A percentile compares a stretch with the other conserved stretches of the same genome.
phyloP scores from a whole-genome alignment of 2,797 vertebrate species.

The Centropyge bicolor region DNA sequence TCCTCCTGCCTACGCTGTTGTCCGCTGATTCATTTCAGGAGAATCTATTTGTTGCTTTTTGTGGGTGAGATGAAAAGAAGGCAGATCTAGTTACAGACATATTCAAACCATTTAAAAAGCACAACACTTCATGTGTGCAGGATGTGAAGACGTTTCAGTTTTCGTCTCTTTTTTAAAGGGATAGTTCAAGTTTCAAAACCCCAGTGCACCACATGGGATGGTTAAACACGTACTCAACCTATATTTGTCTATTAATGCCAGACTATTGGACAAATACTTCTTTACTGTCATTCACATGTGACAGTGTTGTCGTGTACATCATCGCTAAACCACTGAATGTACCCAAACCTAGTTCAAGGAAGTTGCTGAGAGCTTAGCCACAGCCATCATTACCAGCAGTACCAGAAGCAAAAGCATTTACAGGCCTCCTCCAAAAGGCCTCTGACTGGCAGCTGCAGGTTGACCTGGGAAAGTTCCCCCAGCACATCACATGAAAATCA shows the following conservation, averaged over 20 bases:
- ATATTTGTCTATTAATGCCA: not conserved
- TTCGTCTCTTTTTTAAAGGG: not conserved
- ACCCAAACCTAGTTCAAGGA: not conserved
- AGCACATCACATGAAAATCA: too few relatives aligned
- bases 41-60: conserved; percentile 15
- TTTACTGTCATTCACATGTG: not conserved
- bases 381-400: too few relatives aligned
- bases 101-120: conserved; percentile 6
- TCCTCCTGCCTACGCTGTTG: not conserved
- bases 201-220: not conserved
- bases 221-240: not conserved
- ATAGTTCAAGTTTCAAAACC: conserved; percentile 11
- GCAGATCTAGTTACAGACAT: conserved; percentile 24
- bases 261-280: not conserved
- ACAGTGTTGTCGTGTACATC: not conserved
- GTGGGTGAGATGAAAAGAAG: conserved; percentile 8
- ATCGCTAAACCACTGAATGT: not conserved
- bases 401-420: too few relatives aligned
- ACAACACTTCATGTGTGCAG: not conserved
- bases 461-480: not conserved
- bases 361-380: not conserved
- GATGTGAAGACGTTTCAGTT: not conserved
- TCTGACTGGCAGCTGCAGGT: not conserved
- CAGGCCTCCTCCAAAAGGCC: too few relatives aligned
- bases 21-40: conserved; percentile 7